Evolutionary conservation across 2,113 vertebrate species (phyloP).

Genomic region (Dromaius novaehollandiae): DNA sequence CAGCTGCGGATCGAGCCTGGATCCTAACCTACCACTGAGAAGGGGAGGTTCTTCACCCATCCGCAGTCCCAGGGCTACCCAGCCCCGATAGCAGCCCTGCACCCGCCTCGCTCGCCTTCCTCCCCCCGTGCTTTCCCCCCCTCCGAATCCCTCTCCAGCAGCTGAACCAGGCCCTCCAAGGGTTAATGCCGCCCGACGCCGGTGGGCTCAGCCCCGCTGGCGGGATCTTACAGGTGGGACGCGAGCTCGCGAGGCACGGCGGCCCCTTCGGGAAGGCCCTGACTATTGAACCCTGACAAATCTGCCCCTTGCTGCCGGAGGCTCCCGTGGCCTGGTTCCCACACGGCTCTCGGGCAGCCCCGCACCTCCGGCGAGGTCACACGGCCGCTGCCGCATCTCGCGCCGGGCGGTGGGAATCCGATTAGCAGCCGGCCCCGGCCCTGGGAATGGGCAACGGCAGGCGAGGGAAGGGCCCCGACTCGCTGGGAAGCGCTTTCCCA

Average conservation of each 20-base stretch:
- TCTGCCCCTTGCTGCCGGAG: conserved; percentile 4
- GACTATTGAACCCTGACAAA: conserved; percentile 68
- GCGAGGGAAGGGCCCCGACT: conserved; percentile 44
- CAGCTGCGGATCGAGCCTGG: background rate
- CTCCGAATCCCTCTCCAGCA: background rate
- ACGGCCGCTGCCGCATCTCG: conserved; percentile 39
- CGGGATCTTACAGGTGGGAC: conserved; percentile 49
- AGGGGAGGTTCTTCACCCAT: background rate
- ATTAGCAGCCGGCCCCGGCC: conserved; percentile 54
- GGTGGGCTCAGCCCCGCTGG: background rate
- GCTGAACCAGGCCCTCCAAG: background rate
- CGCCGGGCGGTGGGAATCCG: conserved; percentile 57
- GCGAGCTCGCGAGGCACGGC: background rate
- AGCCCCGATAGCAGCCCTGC: rapidly evolving
- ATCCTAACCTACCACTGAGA: background rate
- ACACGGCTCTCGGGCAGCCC: conserved; percentile 46
- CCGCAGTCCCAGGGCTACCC: background rate
- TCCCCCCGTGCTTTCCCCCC: rapidly evolving
- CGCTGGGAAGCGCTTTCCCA: conserved; percentile 81
- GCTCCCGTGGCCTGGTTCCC: conserved; percentile 59
- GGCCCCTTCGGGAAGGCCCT: conserved; percentile 50
- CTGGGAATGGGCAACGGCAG: conserved; percentile 47
- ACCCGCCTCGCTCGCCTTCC: background rate
- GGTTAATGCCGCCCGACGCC: background rate
- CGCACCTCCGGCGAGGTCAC: conserved; percentile 61